Percentiles rank a stretch among this genome's conserved stretches.
These are phyloP conservation scores for Corvus moneduloides DNA, from an alignment of 2,113 vertebrate species.

Conservation along the genomic window DNA sequence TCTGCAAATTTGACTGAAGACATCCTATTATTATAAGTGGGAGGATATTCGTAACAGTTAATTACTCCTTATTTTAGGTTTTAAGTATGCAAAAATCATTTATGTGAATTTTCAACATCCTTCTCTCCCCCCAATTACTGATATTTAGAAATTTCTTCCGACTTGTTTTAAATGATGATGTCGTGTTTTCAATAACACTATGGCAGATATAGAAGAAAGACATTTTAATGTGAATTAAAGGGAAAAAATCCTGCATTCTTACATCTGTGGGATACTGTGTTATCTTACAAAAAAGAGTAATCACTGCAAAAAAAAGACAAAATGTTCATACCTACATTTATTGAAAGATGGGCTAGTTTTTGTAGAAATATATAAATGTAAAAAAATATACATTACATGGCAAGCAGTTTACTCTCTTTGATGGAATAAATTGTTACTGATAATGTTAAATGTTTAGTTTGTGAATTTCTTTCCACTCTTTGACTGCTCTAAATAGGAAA, in stretches of 20 bases:
- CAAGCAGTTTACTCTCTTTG: neutral
- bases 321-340: neutral
- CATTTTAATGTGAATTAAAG: neutral
- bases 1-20: slow-evolving; percentile 86
- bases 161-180: slow-evolving; percentile 57
- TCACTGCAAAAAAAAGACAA: neutral
- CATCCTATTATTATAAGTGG: slow-evolving; percentile 85
- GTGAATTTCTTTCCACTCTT: neutral
- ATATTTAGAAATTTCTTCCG: slow-evolving; percentile 52
- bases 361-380: no score
- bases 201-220: neutral
- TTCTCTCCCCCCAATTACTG: neutral
- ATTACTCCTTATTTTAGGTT: slow-evolving; percentile 77
- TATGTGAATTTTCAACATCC: slow-evolving; percentile 53
- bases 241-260: neutral
- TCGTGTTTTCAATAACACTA: slow-evolving; percentile 43
- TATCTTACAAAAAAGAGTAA: neutral
- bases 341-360: neutral
- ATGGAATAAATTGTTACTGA: neutral
- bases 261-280: neutral
- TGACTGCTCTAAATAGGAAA: neutral
- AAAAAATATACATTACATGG: neutral
- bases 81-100: slow-evolving; percentile 64
- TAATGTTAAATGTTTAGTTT: neutral
- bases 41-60: slow-evolving; percentile 86